Conservation (phyloP, 2,888 invertebrate species). For the Cryptus viduatorius region DNA sequence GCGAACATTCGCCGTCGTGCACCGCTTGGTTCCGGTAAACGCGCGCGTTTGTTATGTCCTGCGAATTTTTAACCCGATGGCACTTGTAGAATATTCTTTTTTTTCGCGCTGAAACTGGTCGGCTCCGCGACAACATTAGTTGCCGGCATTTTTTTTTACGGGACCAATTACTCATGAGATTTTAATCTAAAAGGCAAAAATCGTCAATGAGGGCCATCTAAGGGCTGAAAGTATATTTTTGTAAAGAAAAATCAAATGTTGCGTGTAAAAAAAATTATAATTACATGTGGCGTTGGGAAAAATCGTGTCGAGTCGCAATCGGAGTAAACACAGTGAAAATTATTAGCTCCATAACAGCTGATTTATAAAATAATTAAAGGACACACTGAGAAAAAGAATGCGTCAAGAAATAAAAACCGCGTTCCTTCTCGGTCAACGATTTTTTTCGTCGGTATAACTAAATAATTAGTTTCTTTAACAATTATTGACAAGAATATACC, state of each 20-base stretch:
- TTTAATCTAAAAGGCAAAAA: not conserved
- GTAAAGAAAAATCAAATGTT: not conserved
- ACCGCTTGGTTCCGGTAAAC: conserved; percentile 7
- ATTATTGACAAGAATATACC: no score
- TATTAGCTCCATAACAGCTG: no score
- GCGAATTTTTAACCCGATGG: conserved; percentile 3
- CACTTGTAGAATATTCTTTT: not conserved
- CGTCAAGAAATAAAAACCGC: no score
- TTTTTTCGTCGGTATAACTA: no score
- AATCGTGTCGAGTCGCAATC: no score
- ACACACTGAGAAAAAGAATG: no score
- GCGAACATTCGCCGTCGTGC: not conserved
- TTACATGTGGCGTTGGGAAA: no score
- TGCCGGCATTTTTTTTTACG: not conserved
- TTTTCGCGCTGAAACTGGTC: not conserved
- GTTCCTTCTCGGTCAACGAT: no score
- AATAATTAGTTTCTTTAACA: no score
- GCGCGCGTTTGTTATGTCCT: not conserved
- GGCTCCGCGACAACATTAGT: not conserved
- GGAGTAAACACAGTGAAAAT: no score
- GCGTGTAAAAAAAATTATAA: not conserved
- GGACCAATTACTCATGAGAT: not conserved
- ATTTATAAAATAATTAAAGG: no score
- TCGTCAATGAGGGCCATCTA: not conserved
- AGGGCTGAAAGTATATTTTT: not conserved